phyloP scores from a whole-genome alignment of 2,888 invertebrate species.

The Adela reaumurella region DNA sequence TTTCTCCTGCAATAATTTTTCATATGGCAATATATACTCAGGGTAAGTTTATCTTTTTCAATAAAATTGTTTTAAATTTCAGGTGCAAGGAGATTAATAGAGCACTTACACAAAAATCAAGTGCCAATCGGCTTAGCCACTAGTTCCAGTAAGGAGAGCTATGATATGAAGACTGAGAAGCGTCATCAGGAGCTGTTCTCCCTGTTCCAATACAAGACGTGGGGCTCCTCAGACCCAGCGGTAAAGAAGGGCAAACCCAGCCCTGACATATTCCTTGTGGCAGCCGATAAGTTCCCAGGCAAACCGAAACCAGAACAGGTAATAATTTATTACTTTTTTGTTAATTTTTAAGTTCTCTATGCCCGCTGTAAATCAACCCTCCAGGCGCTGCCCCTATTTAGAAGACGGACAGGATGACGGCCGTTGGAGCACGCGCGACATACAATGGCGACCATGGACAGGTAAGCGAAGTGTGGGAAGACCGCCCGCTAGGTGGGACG shows the following conservation, averaged over 20 bases:
- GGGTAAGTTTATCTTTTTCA: no score
- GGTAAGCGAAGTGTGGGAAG: no score
- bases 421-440: no score
- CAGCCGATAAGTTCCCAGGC: slow-evolving; percentile 68
- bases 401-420: no score
- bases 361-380: no score
- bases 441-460: no score
- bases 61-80: slow-evolving; percentile 18
- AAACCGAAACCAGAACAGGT: slow-evolving; percentile 58
- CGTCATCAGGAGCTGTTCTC: slow-evolving; percentile 64
- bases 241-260: slow-evolving; percentile 83
- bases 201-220: slow-evolving; percentile 69
- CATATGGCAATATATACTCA: no score
- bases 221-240: slow-evolving; percentile 78
- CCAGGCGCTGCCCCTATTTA: no score
- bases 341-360: no score
- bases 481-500: no score
- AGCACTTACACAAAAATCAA: slow-evolving; percentile 67
- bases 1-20: not conserved
- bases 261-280: slow-evolving; percentile 82
- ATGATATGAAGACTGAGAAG: slow-evolving; percentile 63
- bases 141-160: slow-evolving; percentile 72
- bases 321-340: no score
- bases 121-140: slow-evolving; percentile 86
- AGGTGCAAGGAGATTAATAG: slow-evolving; percentile 74